Percentiles rank a stretch among this genome's conserved stretches.
phyloP scores from a whole-genome alignment of 2,113 vertebrate species.

The Eonycteris spelaea region DNA sequence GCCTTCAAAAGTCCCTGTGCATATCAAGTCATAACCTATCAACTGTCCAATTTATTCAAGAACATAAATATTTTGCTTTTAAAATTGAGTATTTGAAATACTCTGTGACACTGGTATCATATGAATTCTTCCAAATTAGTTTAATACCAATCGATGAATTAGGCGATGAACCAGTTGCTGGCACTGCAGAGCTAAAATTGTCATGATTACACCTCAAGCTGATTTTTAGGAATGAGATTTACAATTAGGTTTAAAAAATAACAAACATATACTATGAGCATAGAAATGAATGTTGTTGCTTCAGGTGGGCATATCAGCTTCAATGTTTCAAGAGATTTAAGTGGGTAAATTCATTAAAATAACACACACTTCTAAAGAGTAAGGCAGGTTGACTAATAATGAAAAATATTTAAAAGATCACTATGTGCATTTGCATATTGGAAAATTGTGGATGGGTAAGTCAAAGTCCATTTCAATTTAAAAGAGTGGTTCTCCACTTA shows the following conservation, averaged over 20 bases:
- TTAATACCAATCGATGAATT: neutral
- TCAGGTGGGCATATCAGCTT: neutral
- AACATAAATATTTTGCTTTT: neutral
- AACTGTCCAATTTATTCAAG: neutral
- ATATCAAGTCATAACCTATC: neutral
- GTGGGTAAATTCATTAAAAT: neutral
- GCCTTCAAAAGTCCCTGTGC: neutral
- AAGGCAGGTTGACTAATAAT: neutral
- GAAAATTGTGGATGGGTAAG: neutral
- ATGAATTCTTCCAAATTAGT: neutral
- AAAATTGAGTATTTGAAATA: neutral
- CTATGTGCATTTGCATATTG: neutral
- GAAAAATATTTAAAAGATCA: conserved; percentile 22
- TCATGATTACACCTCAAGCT: neutral
- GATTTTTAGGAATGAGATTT: neutral
- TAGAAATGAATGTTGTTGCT: neutral
- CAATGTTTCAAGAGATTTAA: neutral
- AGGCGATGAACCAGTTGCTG: neutral
- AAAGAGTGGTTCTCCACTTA: neutral
- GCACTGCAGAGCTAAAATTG: neutral
- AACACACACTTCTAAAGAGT: neutral
- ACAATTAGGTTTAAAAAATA: neutral
- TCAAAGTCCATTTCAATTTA: neutral
- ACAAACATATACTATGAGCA: neutral
- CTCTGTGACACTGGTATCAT: neutral